Evolutionary conservation across 23 tunicate genomes (phyloP).

Genomic region (Botrylloides violaceus): DNA sequence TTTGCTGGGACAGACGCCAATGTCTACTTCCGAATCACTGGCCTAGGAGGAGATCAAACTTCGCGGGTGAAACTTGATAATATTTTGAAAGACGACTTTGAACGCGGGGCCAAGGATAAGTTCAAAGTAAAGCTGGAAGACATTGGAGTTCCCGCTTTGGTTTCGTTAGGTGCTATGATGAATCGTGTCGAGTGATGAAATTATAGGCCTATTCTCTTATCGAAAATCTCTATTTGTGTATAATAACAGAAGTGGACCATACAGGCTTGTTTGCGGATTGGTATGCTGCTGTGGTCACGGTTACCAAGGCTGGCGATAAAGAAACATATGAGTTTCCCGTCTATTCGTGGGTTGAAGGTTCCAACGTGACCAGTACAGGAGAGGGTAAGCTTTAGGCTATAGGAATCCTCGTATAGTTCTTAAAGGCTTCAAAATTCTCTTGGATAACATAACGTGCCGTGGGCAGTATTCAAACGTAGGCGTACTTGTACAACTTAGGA

Average conservation of each 20-base stretch:
- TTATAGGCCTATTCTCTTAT: too few relatives aligned
- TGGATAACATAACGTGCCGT: too few relatives aligned
- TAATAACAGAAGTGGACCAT: conserved; percentile 46
- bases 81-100: conserved; percentile 79
- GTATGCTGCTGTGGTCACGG: conserved; percentile 44
- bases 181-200: neutral
- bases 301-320: conserved; percentile 48
- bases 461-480: too few relatives aligned
- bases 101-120: conserved; percentile 73
- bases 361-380: conserved; percentile 31
- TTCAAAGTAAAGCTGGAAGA: conserved; percentile 77
- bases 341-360: conserved; percentile 76
- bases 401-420: too few relatives aligned
- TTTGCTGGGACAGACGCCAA: conserved; percentile 92
- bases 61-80: conserved; percentile 48
- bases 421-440: too few relatives aligned
- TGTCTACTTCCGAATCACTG: conserved; percentile 59
- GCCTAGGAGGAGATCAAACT: conserved; percentile 59
- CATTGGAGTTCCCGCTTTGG: conserved; percentile 62
- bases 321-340: conserved; percentile 39
- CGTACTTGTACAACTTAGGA: too few relatives aligned
- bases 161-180: conserved; percentile 41
- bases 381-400: conserved; percentile 54
- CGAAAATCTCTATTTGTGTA: too few relatives aligned
- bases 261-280: conserved; percentile 87